These are phyloP conservation scores for Sanderia malayensis DNA, from an alignment of 30 jellyfish, hydroid and myxozoan species.

Conservation along the genomic window DNA sequence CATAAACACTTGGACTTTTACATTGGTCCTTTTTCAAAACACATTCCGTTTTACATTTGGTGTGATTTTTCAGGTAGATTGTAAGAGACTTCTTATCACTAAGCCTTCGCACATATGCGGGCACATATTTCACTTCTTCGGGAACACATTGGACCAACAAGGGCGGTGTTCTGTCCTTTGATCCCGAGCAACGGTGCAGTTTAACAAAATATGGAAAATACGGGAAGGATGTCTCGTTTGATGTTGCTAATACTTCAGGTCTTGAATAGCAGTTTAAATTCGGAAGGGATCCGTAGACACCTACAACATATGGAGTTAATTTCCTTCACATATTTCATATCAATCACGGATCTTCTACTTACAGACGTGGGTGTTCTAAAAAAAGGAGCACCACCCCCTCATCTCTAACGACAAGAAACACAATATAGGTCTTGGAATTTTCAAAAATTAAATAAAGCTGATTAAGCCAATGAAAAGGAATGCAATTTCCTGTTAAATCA, in stretches of 20 bases:
- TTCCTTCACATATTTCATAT: no score
- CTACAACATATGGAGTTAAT: no score
- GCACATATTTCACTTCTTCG: neutral
- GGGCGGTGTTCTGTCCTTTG: conserved; percentile 14
- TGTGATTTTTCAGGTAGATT: conserved; percentile 28
- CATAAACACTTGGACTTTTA: conserved; percentile 1
- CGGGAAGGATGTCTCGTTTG: neutral
- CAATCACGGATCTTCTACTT: no score
- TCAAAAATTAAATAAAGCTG: no score
- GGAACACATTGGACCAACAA: conserved; percentile 20
- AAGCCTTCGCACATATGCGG: neutral
- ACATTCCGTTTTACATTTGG: conserved; percentile 52
- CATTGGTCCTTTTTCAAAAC: conserved; percentile 39
- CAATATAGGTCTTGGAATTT: no score
- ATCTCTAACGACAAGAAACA: no score
- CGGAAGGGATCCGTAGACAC: no score
- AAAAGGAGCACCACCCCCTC: no score
- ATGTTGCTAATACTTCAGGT: conserved; percentile 16
- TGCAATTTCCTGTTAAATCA: no score
- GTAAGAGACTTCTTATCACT: neutral
- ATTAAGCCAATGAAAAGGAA: no score
- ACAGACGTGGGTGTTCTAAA: no score
- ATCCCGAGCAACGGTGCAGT: conserved; percentile 29
- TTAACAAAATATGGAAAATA: conserved; percentile 30
- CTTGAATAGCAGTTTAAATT: conserved; percentile 4